Evolutionary conservation across 2,888 invertebrate species (phyloP).

Genomic region (Salpingus planirostris): DNA sequence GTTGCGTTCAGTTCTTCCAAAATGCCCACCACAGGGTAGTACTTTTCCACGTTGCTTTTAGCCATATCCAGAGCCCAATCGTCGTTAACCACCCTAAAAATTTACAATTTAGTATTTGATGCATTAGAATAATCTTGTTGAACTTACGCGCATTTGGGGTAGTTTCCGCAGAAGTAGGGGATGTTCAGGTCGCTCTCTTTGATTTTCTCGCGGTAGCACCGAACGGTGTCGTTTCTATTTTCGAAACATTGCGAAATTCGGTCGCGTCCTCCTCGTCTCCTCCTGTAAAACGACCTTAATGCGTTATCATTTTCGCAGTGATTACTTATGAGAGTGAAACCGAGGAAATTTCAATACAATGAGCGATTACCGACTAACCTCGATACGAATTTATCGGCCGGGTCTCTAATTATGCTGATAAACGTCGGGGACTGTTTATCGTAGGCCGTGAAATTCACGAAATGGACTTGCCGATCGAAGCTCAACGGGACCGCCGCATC

Average conservation of each 20-base stretch:
- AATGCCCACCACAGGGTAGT: slow-evolving; percentile 51
- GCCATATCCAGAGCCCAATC: slow-evolving; percentile 48
- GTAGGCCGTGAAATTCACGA: slow-evolving; percentile 51
- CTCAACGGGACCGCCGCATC: slow-evolving; percentile 50
- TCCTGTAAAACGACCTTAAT: not conserved
- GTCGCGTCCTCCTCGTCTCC: slow-evolving; percentile 34
- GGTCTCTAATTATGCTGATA: slow-evolving; percentile 53
- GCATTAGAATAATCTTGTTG: no score
- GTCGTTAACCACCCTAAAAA: slow-evolving; percentile 33
- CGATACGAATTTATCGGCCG: slow-evolving; percentile 46
- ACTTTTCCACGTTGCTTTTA: slow-evolving; percentile 48
- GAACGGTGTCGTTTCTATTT: no score
- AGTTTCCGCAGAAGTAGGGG: slow-evolving; percentile 57
- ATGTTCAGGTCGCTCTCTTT: slow-evolving; percentile 45
- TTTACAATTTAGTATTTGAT: no score
- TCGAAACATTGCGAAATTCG: not conserved
- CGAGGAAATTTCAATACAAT: no score
- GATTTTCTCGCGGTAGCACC: no score
- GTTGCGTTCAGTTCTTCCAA: slow-evolving; percentile 51
- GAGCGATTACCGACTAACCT: no score
- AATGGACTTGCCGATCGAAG: slow-evolving; percentile 52
- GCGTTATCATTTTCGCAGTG: not conserved
- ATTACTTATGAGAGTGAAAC: no score
- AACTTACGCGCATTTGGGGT: slow-evolving; percentile 49
- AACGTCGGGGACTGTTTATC: slow-evolving; percentile 51